Evolutionary conservation across 2,888 invertebrate genomes (phyloP), one percentile per base, ranked within the genome.

Genomic region (Chloroclystis v-ata): DNA sequence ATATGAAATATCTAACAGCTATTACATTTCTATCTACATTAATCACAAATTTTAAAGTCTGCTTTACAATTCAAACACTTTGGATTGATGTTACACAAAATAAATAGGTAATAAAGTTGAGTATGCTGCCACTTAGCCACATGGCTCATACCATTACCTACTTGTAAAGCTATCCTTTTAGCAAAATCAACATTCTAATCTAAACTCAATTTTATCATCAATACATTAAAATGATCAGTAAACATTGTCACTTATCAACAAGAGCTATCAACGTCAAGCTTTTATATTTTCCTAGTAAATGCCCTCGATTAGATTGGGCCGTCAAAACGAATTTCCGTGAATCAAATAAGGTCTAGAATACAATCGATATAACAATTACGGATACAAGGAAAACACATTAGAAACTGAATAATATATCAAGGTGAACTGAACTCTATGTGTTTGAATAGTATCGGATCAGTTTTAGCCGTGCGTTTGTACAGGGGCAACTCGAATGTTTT

Each of bases 381-480:
- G 16, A 46, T 48, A 44, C 39, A 50, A 47, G 37, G 49, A 46
- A 49, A 45, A 46, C 25, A 37, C 44, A 52, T 48, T 46, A 49
- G 5, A 24, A 4, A 1, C 10, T 50, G 44, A 54, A 52, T 56
- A 52, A 54, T 56, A 44, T n/a, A 54, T 35, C 44, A 39, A 42
- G 39, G 48, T 44, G 44, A 52, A 48, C 38, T 47, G 43, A 54
- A 47, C 43, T 40, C 42, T 29, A 28, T 37, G 12, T 49, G 41
- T 45, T 45, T 41, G 41, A 29, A 28, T 13, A 37, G 26, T 26
- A 37, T 32, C 7, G 16, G 20, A 5, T 11, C n/a, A 20, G 10
- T 20, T 33, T 33, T 33, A 20, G 20, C 20, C n/a, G 10, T 16
- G 6, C 20, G n/a, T 2, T 7, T 35, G 7, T 29, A 8, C 11